Percentiles rank a stretch among this genome's conserved stretches.
These are phyloP conservation scores for Ips typographus DNA, from an alignment of 1,140 invertebrate genomes.

Conservation along the genomic window DNA sequence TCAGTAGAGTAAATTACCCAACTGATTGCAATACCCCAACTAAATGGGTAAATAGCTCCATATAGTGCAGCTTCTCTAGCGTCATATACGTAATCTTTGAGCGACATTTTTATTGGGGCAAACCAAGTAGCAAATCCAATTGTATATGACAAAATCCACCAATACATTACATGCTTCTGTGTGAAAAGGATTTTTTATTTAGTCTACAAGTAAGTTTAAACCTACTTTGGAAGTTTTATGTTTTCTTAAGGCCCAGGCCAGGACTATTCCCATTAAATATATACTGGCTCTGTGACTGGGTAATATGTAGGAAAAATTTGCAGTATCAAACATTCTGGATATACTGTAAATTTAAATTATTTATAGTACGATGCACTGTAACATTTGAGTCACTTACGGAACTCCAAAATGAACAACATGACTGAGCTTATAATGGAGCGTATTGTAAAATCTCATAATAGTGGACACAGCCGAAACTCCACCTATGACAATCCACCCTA, in stretches of 20 bases:
- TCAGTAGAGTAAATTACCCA: slow-evolving; percentile 38
- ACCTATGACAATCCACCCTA: slow-evolving; percentile 55
- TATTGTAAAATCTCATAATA: slow-evolving; percentile 61
- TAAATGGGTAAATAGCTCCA: slow-evolving; percentile 39
- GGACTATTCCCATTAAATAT: slow-evolving; percentile 66
- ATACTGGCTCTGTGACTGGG: slow-evolving; percentile 69
- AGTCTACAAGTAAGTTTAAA: neutral
- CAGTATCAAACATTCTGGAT: slow-evolving; percentile 67
- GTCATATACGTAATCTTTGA: slow-evolving; percentile 37
- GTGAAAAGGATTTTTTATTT: slow-evolving; percentile 4
- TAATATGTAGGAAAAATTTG: slow-evolving; percentile 67
- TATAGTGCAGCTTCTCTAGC: slow-evolving; percentile 35
- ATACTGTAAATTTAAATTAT: slow-evolving; percentile 45
- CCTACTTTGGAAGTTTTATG: slow-evolving; percentile 9
- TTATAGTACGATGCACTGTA: slow-evolving; percentile 9
- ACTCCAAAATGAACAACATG: slow-evolving; percentile 68
- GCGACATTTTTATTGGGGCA: slow-evolving; percentile 34
- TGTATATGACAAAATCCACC: slow-evolving; percentile 31
- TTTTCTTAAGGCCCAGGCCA: slow-evolving; percentile 55
- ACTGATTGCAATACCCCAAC: slow-evolving; percentile 34
- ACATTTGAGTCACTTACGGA: slow-evolving; percentile 57
- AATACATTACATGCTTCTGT: slow-evolving; percentile 14
- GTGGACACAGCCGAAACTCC: slow-evolving; percentile 59
- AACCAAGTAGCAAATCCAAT: slow-evolving; percentile 33
- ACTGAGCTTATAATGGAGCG: slow-evolving; percentile 59